Evolutionary conservation across 2,888 invertebrate genomes (phyloP).

Genomic region (Trissonchulus sp.): DNA sequence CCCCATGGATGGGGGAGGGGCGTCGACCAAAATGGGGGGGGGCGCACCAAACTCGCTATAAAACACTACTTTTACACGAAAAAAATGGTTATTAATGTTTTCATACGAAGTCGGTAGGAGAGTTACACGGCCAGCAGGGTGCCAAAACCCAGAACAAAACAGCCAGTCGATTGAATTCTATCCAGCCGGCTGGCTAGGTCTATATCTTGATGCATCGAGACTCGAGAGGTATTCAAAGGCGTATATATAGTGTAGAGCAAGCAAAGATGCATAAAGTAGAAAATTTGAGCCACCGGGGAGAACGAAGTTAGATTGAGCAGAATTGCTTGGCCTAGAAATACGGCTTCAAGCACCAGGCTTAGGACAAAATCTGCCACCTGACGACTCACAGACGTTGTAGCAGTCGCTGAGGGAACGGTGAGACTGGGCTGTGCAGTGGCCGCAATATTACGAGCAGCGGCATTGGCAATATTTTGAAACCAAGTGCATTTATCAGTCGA

Average conservation of each 20-base stretch:
- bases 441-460: conserved; percentile 1
- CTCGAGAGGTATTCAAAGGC: conserved; percentile 98
- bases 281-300: conserved; percentile 9
- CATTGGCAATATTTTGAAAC: conserved; percentile 64
- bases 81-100: no score
- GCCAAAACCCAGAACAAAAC: conserved; percentile 93
- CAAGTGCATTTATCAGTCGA: conserved; percentile 83
- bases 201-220: conserved; percentile 80
- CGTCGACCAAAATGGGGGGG: no score
- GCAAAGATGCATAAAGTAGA: conserved; percentile 23
- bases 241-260: conserved; percentile 82
- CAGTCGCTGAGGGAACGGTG: neutral
- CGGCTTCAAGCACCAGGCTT: conserved; percentile 41
- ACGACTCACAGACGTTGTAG: conserved; percentile 13
- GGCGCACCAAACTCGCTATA: no score
- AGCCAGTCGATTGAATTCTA: conserved; percentile 79
- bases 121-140: conserved; percentile 52
- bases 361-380: conserved; percentile 40
- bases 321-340: conserved; percentile 43
- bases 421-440: neutral
- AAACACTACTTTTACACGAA: no score
- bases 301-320: conserved; percentile 22
- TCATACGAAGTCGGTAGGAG: neutral
- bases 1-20: no score
- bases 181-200: conserved; percentile 75